Base-by-base conservation (phyloP, 2,797 vertebrate genomes). In the Cossypha caffra region DNA sequence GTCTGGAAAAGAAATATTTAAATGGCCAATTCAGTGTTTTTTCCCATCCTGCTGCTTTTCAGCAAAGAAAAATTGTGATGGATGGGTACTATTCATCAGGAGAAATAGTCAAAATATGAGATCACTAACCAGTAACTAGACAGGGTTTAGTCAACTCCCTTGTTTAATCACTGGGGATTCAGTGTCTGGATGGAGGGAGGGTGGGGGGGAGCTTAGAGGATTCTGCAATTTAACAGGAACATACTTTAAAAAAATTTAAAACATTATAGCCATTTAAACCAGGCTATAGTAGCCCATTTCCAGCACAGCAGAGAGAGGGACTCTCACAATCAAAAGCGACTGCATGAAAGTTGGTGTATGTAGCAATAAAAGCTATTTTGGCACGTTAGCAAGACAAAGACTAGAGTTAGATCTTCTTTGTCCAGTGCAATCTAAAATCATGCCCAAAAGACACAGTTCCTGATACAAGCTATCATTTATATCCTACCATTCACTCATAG, bases 101-200 rank as follows among this genome's bases (percentile, higher is more conserved):
- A 92, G 66, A 95, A 97, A 96, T 26, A 95, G 94, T 86, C 90
- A 92, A 90, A 97, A 91, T 48, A 95, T 79, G 89, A 91, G 88
- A 83, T 96, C 95, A 93, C 84, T 95, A 94, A 91, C 79, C 84
- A 95, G 79, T 61, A 92, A 90, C 77, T 67, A 95, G 87, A 88
- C 93, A 94, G 61, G 61, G 45, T 87, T 92, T 87, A 90, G 87
- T 58, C 94, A 91, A 93, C 76, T 86, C 86, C 59, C 61, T 81
- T 67, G 38, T 89, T 96, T 91, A 93, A 88, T 77, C 93, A 93
- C 18, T 54, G 33, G 50, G 74, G 79, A 94, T 68, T 95, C 57
- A 68, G 50, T 40, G 75, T 80, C 72, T 83, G 75, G 68, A 77
- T 14, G 45, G n/a, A 88, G 20, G 40, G 14, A 66, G 21, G 33